A percentile compares a stretch with the other conserved stretches of the same genome.
Conservation (phyloP, 2,888 invertebrate species). For the Tineola bisselliella region DNA sequence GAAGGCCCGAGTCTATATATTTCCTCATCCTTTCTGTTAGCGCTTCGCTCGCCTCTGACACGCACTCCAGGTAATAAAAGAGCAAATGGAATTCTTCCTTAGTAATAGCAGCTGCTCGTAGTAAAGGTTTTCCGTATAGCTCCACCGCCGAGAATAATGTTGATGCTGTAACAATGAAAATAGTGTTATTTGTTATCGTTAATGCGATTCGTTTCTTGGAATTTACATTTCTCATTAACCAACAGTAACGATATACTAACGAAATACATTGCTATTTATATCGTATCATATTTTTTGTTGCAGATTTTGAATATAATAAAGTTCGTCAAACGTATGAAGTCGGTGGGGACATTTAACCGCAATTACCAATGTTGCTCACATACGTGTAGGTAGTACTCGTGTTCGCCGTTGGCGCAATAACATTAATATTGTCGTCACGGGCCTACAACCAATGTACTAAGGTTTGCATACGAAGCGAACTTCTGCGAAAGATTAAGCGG, state of each 20-base stretch:
- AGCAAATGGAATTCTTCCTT: conserved; percentile 64
- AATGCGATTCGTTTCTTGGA: background rate
- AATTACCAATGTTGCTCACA: background rate
- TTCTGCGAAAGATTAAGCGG: conserved; percentile 63
- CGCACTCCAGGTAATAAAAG: conserved; percentile 61
- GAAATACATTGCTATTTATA: too few species aligned
- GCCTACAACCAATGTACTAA: conserved; percentile 23
- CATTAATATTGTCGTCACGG: conserved; percentile 8
- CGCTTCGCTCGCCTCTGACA: conserved; percentile 59
- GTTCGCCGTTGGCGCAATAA: background rate
- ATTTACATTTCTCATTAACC: background rate
- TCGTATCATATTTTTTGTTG: too few species aligned
- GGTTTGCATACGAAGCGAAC: conserved; percentile 46
- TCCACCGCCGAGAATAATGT: conserved; percentile 71
- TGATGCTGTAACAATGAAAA: conserved; percentile 51
- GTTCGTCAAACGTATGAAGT: background rate
- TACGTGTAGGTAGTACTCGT: background rate
- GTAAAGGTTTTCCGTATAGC: conserved; percentile 70
- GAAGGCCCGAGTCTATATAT: conserved; percentile 58
- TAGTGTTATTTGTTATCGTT: background rate
- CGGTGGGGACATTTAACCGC: background rate
- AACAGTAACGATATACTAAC: too few species aligned
- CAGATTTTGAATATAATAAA: background rate
- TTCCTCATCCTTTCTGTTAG: conserved; percentile 59
- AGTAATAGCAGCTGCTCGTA: conserved; percentile 57